Conservation (phyloP, 2,113 vertebrate species). For the Eolophus roseicapilla region DNA sequence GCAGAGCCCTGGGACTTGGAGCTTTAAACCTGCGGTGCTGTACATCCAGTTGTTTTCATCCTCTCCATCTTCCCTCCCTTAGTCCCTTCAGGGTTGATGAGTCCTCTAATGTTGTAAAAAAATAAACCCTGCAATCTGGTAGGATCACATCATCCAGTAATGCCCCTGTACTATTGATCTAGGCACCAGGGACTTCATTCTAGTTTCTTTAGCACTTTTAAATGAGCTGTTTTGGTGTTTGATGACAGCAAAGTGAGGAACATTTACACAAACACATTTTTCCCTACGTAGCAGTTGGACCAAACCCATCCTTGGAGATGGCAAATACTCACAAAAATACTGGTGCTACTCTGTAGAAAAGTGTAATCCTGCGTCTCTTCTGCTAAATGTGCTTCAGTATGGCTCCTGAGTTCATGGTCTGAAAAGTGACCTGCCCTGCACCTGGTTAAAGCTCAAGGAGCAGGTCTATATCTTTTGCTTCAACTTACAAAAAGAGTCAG, state of each 20-base stretch:
- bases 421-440: background rate
- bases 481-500: background rate
- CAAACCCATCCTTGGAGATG: background rate
- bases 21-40: background rate
- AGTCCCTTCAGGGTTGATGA: background rate
- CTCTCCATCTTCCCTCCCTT: background rate
- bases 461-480: background rate
- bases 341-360: background rate
- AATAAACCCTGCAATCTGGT: background rate
- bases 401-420: background rate
- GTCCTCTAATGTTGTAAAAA: background rate
- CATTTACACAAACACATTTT: background rate
- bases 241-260: background rate
- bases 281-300: background rate
- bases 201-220: background rate
- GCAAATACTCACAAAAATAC: background rate
- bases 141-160: background rate
- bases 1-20: background rate
- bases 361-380: rapidly evolving
- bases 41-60: conserved; percentile 8
- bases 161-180: background rate
- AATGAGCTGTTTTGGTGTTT: background rate
- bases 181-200: background rate
- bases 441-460: background rate
- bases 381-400: background rate